Percentiles rank a stretch among this genome's conserved stretches.
Evolutionary conservation across 2,797 vertebrate genomes (phyloP).

Genomic region (Aphelocoma californica): DNA sequence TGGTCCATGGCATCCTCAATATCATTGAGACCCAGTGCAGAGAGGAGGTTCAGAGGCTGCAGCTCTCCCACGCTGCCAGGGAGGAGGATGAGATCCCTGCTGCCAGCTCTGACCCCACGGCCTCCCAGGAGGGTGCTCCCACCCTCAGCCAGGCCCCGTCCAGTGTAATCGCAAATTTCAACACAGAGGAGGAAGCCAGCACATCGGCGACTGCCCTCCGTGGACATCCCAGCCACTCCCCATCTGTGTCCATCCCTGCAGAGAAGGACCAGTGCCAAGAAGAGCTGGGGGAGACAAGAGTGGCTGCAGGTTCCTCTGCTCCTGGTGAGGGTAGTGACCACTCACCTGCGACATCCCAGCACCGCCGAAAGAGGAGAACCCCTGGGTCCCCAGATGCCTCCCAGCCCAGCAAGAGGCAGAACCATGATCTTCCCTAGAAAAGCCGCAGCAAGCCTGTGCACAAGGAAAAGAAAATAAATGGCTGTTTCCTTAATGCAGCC

Average conservation of each 20-base stretch:
- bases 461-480: not conserved
- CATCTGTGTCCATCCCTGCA: not conserved
- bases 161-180: not conserved
- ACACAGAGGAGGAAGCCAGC: not conserved
- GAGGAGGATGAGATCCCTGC: not conserved
- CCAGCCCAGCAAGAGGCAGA: not conserved
- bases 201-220: not conserved
- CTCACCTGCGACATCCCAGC: accelerated
- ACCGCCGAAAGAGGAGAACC: not conserved
- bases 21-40: not conserved
- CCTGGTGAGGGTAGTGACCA: not conserved
- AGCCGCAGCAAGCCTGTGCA: not conserved
- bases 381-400: not conserved
- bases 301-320: not conserved
- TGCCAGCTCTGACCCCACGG: not conserved
- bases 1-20: not conserved
- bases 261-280: not conserved
- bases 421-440: not conserved
- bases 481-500: not conserved
- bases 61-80: not conserved
- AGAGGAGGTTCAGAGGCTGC: not conserved
- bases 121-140: not conserved
- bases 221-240: not conserved
- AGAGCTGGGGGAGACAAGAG: not conserved
- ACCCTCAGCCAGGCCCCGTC: not conserved